Evolutionary conservation across 2,113 vertebrate species (phyloP), one percentile per base, ranked within the genome.

Genomic region (Pedetes capensis): DNA sequence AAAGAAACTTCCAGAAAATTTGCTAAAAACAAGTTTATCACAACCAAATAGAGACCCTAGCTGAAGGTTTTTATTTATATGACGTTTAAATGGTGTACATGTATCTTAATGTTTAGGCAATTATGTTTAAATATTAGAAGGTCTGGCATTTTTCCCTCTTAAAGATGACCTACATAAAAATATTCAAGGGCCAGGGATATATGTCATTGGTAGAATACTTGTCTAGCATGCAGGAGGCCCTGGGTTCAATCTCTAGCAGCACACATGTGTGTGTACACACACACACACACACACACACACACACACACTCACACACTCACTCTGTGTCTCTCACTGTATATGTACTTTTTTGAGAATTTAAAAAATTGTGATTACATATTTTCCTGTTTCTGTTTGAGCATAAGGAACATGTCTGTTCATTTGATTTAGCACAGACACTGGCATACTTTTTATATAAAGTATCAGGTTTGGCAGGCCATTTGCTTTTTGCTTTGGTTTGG

Each of bases 51-150:
- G 76, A 29, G 17, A 82, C 78, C n/a, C 59, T 87, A 55, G 37
- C 59, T 96, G 23, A 85, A 94, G 90, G 10, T 49, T 89, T 93
- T 96, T 95, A 94, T 89, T 92, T 95, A 27, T 12, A 68, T 91
- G 34, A 79, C 89, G 18, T 80, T 91, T 93, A 66, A 81, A 42
- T 87, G 23, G 5, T 83, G 6, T 81, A 13, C 76, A 2, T 86
- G 1, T 55, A 42, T 81, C 12, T 79, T 82, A 25, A 92, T 61
- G 8, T 84, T 88, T 53, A 95, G 44, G 37, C 5, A 69, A 2
- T 89, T 93, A 78, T 42, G 8, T 85, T 89, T 87, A 80, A 71
- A 47, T 84, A 49, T 69, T 84, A 89, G 68, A 93, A 92, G 81
- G 71, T 2, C 2, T 87, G 16, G 61, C 27, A 8, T 59, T 57